Evolutionary conservation across 2,113 vertebrate genomes (phyloP).

Genomic region (Zootoca vivipara): DNA sequence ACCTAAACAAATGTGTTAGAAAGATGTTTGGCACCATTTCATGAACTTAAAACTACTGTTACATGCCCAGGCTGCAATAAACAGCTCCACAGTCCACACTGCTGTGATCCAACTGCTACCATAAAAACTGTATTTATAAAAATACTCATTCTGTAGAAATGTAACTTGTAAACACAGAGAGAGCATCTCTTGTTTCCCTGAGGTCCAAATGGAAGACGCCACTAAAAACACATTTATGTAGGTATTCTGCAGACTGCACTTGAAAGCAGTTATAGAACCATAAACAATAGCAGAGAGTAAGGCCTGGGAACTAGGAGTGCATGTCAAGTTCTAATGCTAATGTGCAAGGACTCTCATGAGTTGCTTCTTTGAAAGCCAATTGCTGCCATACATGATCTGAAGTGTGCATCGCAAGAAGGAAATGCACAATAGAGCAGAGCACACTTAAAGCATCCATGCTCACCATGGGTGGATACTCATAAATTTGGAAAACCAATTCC

Average conservation of each 20-base stretch:
- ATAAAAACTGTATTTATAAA: conserved; percentile 15
- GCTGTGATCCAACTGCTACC: conserved; percentile 22
- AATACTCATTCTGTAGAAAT: conserved; percentile 15
- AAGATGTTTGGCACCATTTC: conserved; percentile 43
- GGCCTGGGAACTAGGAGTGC: background rate
- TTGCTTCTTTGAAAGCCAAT: background rate
- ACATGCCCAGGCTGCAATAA: background rate
- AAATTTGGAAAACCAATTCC: background rate
- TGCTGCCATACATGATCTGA: background rate
- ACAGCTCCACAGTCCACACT: background rate
- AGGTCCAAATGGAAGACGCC: conserved; percentile 1
- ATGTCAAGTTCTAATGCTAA: background rate
- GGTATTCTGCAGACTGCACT: background rate
- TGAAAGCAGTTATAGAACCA: background rate
- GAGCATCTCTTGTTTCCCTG: conserved; percentile 7
- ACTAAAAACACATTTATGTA: background rate
- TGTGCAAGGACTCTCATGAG: background rate
- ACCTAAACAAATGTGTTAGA: conserved; percentile 31
- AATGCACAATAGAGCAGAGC: too few relatives aligned
- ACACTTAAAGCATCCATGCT: background rate
- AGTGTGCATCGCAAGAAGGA: background rate
- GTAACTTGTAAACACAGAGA: conserved; percentile 13
- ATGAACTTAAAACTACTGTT: background rate
- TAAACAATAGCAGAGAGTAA: background rate
- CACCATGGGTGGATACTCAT: too few relatives aligned